A percentile compares a stretch with the other conserved stretches of the same genome.
Conservation (phyloP, 2,888 invertebrate species). For the Lepidonotus clava region DNA sequence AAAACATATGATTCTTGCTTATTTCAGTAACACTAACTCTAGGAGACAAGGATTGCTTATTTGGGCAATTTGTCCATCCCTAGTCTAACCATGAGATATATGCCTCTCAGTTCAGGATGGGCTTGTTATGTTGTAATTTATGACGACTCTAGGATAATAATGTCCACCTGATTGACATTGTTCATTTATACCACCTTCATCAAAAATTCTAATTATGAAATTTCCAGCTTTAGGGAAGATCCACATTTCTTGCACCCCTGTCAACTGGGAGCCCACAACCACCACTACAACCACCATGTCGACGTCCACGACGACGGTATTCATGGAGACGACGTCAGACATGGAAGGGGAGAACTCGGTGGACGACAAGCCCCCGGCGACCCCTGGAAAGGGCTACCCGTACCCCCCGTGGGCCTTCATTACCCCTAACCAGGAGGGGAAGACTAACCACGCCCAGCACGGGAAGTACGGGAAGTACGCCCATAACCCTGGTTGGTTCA, state of each 20-base stretch:
- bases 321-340: background rate
- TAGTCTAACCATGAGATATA: too few relatives aligned
- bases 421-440: background rate
- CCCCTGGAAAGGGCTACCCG: background rate
- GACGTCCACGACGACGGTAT: background rate
- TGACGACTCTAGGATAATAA: too few relatives aligned
- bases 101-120: too few relatives aligned
- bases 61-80: too few relatives aligned
- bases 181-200: background rate
- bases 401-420: constrained; percentile 42
- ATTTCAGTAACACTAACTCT: too few relatives aligned
- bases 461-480: too few relatives aligned
- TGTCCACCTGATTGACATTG: too few relatives aligned
- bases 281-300: constrained; percentile 3
- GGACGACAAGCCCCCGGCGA: background rate
- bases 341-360: background rate
- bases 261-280: constrained; percentile 45
- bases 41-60: too few relatives aligned
- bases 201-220: background rate
- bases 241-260: constrained; percentile 14
- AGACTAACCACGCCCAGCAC: background rate
- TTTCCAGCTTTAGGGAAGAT: background rate
- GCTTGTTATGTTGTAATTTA: too few relatives aligned
- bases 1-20: too few relatives aligned
- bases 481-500: too few relatives aligned